Conservation (phyloP, 2,113 vertebrate species). For the Muntiacus muntjak region DNA sequence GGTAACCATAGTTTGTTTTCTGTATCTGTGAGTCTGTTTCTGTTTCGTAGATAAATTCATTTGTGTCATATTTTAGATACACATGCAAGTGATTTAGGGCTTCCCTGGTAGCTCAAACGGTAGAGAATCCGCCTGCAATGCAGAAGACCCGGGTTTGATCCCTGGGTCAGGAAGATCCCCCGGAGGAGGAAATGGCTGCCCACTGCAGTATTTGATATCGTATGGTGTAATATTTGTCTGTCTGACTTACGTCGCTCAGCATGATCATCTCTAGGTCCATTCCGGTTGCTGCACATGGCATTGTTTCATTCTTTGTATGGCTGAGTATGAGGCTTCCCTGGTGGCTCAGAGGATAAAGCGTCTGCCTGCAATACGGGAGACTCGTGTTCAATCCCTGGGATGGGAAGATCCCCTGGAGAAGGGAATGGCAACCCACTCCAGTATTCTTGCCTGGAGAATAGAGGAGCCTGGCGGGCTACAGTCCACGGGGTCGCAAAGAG, state of each 20-base stretch:
- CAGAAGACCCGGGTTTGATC: neutral
- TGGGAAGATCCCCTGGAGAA: neutral
- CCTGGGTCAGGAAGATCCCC: neutral
- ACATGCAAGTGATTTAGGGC: neutral
- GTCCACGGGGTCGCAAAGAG: neutral
- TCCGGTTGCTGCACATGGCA: neutral
- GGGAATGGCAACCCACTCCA: neutral
- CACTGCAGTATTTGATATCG: neutral
- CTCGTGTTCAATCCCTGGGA: too few relatives aligned
- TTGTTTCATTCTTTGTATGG: neutral
- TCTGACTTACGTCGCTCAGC: neutral
- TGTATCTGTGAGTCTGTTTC: neutral
- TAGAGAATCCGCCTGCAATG: neutral
- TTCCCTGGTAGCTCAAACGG: neutral
- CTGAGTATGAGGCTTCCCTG: neutral
- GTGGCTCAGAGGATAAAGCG: too few relatives aligned
- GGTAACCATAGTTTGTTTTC: neutral
- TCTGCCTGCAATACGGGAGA: too few relatives aligned
- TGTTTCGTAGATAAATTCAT: neutral
- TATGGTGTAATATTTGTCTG: neutral
- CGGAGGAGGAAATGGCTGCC: neutral
- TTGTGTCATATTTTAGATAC: neutral
- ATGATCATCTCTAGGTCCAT: neutral
- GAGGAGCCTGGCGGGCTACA: too few relatives aligned
- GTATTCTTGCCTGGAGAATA: neutral